A percentile compares a stretch with the other conserved stretches of the same genome.
These are phyloP conservation scores for Cassiopea xamachana DNA, from an alignment of 30 jellyfish, hydroid and myxozoan species.

Conservation along the genomic window DNA sequence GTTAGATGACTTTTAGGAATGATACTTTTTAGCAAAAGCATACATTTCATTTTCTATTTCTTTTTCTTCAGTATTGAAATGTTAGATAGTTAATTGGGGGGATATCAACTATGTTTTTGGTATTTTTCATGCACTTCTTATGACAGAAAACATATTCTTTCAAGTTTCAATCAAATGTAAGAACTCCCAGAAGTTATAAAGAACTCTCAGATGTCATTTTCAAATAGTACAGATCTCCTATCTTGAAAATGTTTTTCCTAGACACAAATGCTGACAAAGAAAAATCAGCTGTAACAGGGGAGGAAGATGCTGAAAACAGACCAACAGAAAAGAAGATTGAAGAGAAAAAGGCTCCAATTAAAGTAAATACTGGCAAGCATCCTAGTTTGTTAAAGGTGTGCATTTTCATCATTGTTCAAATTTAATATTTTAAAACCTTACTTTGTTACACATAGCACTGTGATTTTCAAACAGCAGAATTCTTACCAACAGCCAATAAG, in stretches of 20 bases:
- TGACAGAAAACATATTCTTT: too few relatives aligned
- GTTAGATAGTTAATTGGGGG: not conserved
- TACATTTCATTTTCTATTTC: too few relatives aligned
- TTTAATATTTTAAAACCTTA: not conserved
- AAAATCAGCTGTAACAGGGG: conserved; percentile 32
- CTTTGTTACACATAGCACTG: not conserved
- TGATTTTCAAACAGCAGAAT: too few relatives aligned
- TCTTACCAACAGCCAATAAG: too few relatives aligned
- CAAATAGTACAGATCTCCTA: too few relatives aligned
- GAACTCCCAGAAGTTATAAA: too few relatives aligned
- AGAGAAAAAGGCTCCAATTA: conserved; percentile 49
- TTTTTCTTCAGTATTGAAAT: not conserved
- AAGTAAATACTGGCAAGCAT: conserved; percentile 88
- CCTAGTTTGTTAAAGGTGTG: conserved; percentile 88
- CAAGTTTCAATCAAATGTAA: too few relatives aligned
- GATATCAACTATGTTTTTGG: not conserved
- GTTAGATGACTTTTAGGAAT: too few relatives aligned
- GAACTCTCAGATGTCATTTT: too few relatives aligned
- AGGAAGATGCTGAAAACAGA: conserved; percentile 22
- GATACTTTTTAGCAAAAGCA: too few relatives aligned
- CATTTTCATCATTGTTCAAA: not conserved
- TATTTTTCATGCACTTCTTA: not conserved
- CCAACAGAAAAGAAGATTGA: conserved; percentile 33
- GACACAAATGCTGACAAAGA: not conserved
- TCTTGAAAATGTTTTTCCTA: not conserved